Percentiles rank a stretch among this genome's conserved stretches.
Conservation (phyloP, 2,113 vertebrate species). For the Tautogolabrus adspersus region DNA sequence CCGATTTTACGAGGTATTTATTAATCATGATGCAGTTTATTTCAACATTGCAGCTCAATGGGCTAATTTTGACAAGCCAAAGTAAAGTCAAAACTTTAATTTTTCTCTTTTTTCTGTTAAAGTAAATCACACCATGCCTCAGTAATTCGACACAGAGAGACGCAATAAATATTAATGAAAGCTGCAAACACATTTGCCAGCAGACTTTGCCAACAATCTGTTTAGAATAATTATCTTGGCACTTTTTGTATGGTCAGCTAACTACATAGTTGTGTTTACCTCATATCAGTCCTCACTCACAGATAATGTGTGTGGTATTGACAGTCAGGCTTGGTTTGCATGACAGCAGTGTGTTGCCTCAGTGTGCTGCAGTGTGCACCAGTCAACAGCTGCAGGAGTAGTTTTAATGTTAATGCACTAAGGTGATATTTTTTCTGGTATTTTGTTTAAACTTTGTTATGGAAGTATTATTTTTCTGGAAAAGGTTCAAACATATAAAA, state of each 20-base stretch:
- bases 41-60: neutral
- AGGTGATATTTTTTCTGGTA: neutral
- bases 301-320: constrained; percentile 35
- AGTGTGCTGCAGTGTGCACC: no score
- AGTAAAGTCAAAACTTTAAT: constrained; percentile 15
- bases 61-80: no score
- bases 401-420: neutral
- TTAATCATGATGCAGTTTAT: neutral
- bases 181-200: constrained; percentile 43
- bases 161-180: constrained; percentile 44
- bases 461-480: neutral
- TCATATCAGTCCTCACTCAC: constrained; percentile 36
- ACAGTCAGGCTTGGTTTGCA: constrained; percentile 27
- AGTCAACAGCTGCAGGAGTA: neutral
- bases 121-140: constrained; percentile 26
- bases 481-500: no score
- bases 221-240: constrained; percentile 57
- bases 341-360: constrained; percentile 16
- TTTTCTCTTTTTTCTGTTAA: neutral
- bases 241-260: constrained; percentile 45
- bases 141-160: constrained; percentile 25
- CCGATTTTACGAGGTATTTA: no score
- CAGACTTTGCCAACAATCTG: constrained; percentile 50
- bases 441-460: neutral
- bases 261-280: constrained; percentile 49